Evolutionary conservation across 2,113 vertebrate species (phyloP), one percentile per base, ranked within the genome.

Genomic region (Zosterops borbonicus): DNA sequence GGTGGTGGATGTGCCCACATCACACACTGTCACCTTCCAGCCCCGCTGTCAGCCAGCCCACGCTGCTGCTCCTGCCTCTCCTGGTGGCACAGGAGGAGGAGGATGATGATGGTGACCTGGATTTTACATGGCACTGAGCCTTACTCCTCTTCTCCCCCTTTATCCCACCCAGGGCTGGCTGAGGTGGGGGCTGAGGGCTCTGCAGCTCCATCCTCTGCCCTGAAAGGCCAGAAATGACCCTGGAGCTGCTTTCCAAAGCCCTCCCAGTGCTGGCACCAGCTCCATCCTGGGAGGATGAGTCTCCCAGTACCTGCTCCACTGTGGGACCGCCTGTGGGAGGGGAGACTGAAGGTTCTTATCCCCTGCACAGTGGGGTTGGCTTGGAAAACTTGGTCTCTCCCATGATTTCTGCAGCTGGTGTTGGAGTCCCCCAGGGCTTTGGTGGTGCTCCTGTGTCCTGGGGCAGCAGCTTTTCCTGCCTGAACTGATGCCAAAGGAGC

Each of bases 231-330:
- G 75, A 49, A 88, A 60, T 75, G 58, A 90, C 27, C 28, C 2
- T 0, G 2, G 62, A 87, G 83, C 76, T 55, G 84, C 16, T 13
- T 83, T 41, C 73, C 0, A 2, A 9, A 35, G 53, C 55, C 22
- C 31, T 6, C 11, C n/a, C 3, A 4, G 65, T 0, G 1, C 49
- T 37, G 69, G 41, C 81, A 55, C 1, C 0, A 1, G 28, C 55
- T 95, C 59, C 35, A 27, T 83, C 47, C 11, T 0, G 0, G 42
- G 9, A 58, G 62, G 73, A 47, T 83, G 60, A 55, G 49, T 62
- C 46, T 79, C 8, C 49, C 0, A 10, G 31, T 1, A 2, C 94
- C 37, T 39, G 37, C 37, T 39, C 79, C 0, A 0, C n/a, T 46
- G 25, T 3, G 41, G 68, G 46, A 63, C 68, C 44, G 4, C 15